Evolutionary conservation across 2,888 invertebrate species (phyloP).

Genomic region (Erpobdella octoculata): DNA sequence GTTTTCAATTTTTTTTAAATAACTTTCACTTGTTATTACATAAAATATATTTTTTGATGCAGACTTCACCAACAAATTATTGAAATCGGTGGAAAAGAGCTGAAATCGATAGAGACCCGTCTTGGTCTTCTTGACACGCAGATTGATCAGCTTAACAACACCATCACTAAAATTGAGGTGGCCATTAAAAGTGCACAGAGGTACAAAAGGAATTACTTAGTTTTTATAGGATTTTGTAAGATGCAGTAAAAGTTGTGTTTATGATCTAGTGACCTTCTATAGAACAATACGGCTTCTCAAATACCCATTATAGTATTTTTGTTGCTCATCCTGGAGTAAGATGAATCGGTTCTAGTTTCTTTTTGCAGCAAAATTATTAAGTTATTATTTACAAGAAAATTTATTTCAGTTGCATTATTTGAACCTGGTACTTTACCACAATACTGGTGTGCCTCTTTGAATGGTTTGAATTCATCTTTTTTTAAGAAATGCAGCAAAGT

Average conservation of each 20-base stretch:
- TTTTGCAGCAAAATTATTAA: too few species aligned
- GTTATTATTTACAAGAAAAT: too few species aligned
- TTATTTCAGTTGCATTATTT: too few species aligned
- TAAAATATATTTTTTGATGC: background rate
- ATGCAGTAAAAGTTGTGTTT: too few species aligned
- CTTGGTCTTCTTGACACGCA: conserved; percentile 64
- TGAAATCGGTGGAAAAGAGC: conserved; percentile 50
- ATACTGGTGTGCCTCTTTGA: background rate
- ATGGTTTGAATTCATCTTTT: background rate
- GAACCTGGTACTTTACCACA: too few species aligned
- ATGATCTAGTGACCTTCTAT: too few species aligned
- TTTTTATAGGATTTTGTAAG: too few species aligned
- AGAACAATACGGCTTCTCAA: too few species aligned
- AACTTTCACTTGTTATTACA: background rate
- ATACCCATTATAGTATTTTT: too few species aligned
- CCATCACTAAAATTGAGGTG: conserved; percentile 54
- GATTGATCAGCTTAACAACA: conserved; percentile 63
- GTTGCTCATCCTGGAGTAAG: too few species aligned
- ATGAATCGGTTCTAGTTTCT: too few species aligned
- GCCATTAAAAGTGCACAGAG: conserved; percentile 56
- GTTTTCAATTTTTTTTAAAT: conserved; percentile 12
- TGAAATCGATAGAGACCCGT: conserved; percentile 52
- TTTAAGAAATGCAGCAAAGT: conserved; percentile 66
- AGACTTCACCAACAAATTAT: conserved; percentile 50
- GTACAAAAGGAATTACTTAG: too few species aligned